A percentile compares a stretch with the other conserved stretches of the same genome.
Evolutionary conservation across 2,113 vertebrate species (phyloP).

Genomic region (Rhabdomys dilectus): DNA sequence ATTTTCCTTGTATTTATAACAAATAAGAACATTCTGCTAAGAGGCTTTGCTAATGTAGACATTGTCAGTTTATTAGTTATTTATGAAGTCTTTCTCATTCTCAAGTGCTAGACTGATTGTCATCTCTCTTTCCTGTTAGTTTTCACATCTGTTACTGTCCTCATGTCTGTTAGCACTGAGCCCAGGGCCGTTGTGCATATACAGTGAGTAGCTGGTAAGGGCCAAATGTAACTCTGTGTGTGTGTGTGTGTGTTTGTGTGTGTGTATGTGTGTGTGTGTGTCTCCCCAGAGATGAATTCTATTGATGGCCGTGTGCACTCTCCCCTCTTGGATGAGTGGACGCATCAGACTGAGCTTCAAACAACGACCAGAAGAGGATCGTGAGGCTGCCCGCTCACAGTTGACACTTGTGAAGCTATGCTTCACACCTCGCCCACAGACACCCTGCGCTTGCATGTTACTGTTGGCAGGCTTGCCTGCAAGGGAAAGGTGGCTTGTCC

Average conservation of each 20-base stretch:
- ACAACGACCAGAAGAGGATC: background rate
- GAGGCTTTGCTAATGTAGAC: background rate
- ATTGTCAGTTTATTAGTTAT: background rate
- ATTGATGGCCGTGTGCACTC: background rate
- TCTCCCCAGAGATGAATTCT: background rate
- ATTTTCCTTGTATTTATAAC: background rate
- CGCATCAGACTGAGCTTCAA: background rate
- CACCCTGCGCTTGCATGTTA: background rate
- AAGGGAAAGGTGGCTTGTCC: background rate
- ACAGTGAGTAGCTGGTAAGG: background rate
- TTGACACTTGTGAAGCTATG: background rate
- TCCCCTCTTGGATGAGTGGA: background rate
- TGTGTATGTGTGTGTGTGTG: background rate
- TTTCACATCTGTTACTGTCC: background rate
- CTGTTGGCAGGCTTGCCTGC: background rate
- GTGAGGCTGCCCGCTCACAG: background rate
- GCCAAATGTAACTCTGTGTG: background rate
- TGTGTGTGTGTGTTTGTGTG: background rate
- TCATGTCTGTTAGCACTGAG: background rate
- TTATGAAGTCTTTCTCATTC: background rate
- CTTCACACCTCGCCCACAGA: background rate
- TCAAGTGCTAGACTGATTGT: background rate
- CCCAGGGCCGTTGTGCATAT: background rate
- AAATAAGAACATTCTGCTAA: background rate
- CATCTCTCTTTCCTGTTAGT: background rate